Conservation (phyloP, 1,140 invertebrate genomes). For the Drosophila simulans region DNA sequence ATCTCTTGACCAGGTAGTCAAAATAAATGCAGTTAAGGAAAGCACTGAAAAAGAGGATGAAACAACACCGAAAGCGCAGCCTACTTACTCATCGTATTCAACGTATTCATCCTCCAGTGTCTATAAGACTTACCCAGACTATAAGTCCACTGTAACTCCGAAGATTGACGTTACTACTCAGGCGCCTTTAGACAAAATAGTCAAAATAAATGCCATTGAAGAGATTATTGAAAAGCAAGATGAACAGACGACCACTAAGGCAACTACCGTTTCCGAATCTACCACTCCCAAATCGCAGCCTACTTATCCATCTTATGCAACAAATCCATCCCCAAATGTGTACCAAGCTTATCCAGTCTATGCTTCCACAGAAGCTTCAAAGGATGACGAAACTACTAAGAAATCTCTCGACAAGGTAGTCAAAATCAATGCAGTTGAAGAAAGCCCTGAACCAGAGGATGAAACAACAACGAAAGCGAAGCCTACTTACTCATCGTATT, state of each 20-base stretch:
- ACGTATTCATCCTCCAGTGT: not conserved
- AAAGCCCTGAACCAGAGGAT: too few species aligned
- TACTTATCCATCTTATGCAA: not conserved
- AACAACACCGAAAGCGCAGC: not conserved
- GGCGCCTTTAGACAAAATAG: not conserved
- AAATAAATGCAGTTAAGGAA: not conserved
- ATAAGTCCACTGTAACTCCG: not conserved
- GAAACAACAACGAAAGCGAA: not conserved
- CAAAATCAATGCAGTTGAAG: not conserved
- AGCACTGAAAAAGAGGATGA: not conserved
- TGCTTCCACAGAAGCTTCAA: not conserved
- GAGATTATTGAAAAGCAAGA: not conserved
- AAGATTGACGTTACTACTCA: too few species aligned
- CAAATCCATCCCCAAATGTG: not conserved
- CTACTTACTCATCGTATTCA: not conserved
- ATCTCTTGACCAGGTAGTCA: not conserved
- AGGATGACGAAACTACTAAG: not conserved
- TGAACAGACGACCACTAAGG: not conserved
- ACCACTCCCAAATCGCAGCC: not conserved
- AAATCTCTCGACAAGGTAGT: not conserved
- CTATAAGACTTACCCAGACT: not conserved
- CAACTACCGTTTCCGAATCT: not conserved
- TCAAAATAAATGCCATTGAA: slow-evolving; percentile 8
- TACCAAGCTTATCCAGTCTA: not conserved
- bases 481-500: not conserved